Base-by-base conservation (phyloP, 2,797 vertebrate genomes). In the Momotus momota region DNA sequence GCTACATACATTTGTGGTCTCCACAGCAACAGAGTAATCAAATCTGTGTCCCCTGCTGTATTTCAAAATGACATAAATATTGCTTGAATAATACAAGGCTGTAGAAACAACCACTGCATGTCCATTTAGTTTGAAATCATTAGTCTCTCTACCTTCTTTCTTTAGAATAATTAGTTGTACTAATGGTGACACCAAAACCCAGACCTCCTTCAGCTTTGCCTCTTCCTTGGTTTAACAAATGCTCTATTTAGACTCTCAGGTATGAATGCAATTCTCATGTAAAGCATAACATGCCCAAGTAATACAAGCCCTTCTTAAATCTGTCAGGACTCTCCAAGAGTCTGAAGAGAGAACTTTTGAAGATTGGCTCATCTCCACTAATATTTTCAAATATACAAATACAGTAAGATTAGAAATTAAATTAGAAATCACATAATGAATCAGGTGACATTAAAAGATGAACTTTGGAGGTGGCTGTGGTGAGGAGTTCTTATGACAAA, bases 21-120 rank as follows among this genome's bases (percentile, higher is more conserved):
- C 89, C 89, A 87, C 70, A 91, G 91, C 85, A 93, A 96, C 65
- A 21, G 38, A 85, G 16, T 23, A 82, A 92, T 61, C 41, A 88
- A 87, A 83, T 69, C 60, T 69, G 16, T 85, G 60, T 10, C 49
- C n/a, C 38, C 49, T 41, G 45, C 9, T 33, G 43, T 65, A 69
- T 87, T 94, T 89, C 35, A 40, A 85, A 79, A 87, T 52, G 57
- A 69, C n/a, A 55, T 67, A 93, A 93, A 87, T 69, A 81, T 43
- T 78, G 26, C 46, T 81, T 74, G 49, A 89, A 93, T 49, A 91
- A 74, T 43, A 46, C 6, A 26, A 17, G 17, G 29, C 45, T 82
- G 38, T 26, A 43, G 27, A 78, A 78, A 29, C 31, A 86, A 46
- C 3, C 18, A 61, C 14, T 14, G 58, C 38, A 43, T 4, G 4